Conservation (phyloP, 2,797 vertebrate species). For the Botia almorhae region DNA sequence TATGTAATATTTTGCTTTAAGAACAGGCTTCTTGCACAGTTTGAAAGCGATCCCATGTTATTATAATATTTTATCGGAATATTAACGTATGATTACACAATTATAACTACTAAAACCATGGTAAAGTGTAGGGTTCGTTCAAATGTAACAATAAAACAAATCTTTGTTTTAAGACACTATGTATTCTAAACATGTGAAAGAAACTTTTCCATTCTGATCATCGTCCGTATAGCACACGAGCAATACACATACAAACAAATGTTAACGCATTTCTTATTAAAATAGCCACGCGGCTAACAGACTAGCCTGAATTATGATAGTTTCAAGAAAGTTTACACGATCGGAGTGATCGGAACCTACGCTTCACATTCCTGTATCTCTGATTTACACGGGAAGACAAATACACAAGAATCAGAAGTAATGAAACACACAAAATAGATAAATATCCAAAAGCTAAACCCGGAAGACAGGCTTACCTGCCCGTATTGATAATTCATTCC, state of each 20-base stretch:
- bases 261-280: background rate
- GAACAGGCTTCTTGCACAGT: too few relatives aligned
- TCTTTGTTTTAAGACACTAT: background rate
- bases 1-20: too few relatives aligned
- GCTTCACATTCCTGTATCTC: background rate
- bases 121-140: background rate
- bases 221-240: too few relatives aligned
- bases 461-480: conserved; percentile 74
- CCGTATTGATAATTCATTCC: conserved; percentile 85
- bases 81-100: too few relatives aligned
- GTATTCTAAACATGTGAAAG: background rate
- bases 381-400: background rate
- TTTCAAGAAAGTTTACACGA: background rate
- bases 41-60: too few relatives aligned
- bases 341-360: background rate
- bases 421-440: background rate
- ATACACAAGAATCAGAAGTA: background rate
- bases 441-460: conserved; percentile 21
- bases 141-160: background rate
- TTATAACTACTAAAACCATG: background rate
- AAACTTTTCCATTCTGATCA: background rate
- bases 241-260: background rate
- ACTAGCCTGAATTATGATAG: conserved; percentile 12
- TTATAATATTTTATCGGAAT: too few relatives aligned
- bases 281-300: conserved; percentile 31